Base-by-base conservation (phyloP, 1,140 invertebrate species). In the Atopsyche davidsoni region DNA sequence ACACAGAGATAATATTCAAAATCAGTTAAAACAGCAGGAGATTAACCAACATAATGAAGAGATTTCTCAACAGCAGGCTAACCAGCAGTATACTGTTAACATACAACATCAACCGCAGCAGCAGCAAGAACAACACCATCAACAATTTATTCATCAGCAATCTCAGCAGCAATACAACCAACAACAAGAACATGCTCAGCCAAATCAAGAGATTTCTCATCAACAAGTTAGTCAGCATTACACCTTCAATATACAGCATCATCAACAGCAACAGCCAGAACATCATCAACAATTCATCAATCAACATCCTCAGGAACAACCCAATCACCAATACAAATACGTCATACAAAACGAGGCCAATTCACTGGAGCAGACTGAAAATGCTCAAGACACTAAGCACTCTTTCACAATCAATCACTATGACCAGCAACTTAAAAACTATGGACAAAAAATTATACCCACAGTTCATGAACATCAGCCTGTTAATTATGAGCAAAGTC, bases 1-100 rank as follows among this genome's bases (percentile, higher is more conserved):
- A 3, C n/a, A 34, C 7, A 35, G 39, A 23, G 39, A 46, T 36
- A 46, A 36, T 36, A 23, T 36, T 13, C 16, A 46, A 24, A 32
- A 46, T n/a, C 31, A 46, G 13, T 23, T 38, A 14, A 36, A 35
- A 38, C 32, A 46, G 25, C 40, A 21, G 9, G 4, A 6, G 13
- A 9, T 7, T 23, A 16, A 24, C 2, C 3, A 13, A 13, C 2
- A 23, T 10, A 9, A 23, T 42, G 25, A 28, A 9, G 25, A 28
- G 13, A 9, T n/a, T 9, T n/a, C 7, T 28, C 25, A 28, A 28
- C 25, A 28, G 13, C 7, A 28, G 7, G 7, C 7, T 9, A 9
- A 28, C 25, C 7, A 9, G 25, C 7, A 9, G 7, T n/a, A 28
- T 28, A 28, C 25, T 28, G 25, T 9, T 9, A 28, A 28, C 13